Evolutionary conservation across 2,113 vertebrate species (phyloP).

Genomic region (Pyxicephalus adspersus): DNA sequence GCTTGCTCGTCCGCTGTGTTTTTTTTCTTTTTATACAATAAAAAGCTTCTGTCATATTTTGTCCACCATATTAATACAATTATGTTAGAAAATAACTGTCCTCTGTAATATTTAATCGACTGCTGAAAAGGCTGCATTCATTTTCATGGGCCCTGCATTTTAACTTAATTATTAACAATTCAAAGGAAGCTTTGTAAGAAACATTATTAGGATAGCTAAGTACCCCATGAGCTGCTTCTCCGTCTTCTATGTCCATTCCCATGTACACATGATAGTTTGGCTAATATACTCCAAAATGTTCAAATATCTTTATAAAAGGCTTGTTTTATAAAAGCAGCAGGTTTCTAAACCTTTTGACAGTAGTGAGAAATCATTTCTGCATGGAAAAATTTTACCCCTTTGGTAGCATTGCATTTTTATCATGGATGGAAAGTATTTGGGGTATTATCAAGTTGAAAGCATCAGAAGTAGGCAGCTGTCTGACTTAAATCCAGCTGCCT

Average conservation of each 20-base stretch:
- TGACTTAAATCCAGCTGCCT: no score
- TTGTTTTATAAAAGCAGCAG: no score
- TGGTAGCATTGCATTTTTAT: no score
- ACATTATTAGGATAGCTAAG: constrained; percentile 1
- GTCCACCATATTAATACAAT: neutral
- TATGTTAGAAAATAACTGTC: constrained; percentile 23
- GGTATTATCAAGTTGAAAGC: no score
- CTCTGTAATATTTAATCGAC: constrained; percentile 33
- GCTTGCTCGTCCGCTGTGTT: neutral
- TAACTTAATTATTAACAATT: constrained; percentile 36
- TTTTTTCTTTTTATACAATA: constrained; percentile 10
- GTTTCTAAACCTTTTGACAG: no score
- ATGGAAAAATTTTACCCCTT: no score
- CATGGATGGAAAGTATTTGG: no score
- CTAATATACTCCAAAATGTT: neutral
- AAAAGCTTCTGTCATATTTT: constrained; percentile 16
- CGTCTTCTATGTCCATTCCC: neutral
- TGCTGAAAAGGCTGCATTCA: constrained; percentile 38
- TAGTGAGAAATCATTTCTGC: no score
- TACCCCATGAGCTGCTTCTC: neutral
- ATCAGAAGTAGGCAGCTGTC: no score
- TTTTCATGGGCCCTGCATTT: constrained; percentile 13
- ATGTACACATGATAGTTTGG: neutral
- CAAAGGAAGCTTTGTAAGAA: neutral
- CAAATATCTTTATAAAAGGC: neutral